phyloP scores from a whole-genome alignment of 2,888 invertebrate genomes.

The Girardia tigrina region DNA sequence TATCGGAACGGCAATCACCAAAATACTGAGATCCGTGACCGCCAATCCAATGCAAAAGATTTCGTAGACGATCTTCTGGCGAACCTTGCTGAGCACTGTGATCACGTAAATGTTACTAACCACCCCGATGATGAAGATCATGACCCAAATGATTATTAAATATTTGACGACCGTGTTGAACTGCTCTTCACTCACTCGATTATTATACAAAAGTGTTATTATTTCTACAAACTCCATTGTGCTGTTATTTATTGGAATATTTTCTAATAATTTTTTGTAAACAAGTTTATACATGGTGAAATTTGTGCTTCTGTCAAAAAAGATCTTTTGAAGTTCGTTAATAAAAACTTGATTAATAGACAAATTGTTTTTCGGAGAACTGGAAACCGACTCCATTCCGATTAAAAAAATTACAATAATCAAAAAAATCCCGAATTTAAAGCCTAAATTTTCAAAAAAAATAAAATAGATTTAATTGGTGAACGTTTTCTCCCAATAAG shows the following conservation, averaged over 20 bases:
- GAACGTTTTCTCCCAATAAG: too few species aligned
- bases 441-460: too few species aligned
- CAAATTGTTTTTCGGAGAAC: not conserved
- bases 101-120: slow-evolving; percentile 35
- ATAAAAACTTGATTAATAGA: not conserved
- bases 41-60: slow-evolving; percentile 36
- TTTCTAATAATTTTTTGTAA: not conserved
- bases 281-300: not conserved
- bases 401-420: too few species aligned
- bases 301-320: slow-evolving; percentile 7
- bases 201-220: not conserved
- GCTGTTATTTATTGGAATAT: not conserved
- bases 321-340: not conserved
- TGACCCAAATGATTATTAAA: slow-evolving; percentile 21
- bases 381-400: not conserved
- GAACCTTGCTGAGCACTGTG: slow-evolving; percentile 25
- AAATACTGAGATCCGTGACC: slow-evolving; percentile 34
- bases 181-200: not conserved
- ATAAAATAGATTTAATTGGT: too few species aligned
- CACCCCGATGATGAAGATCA: slow-evolving; percentile 33
- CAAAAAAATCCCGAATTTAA: too few species aligned
- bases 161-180: slow-evolving; percentile 6
- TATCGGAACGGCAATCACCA: slow-evolving; percentile 32
- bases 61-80: slow-evolving; percentile 34
- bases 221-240: not conserved